Evolutionary conservation across 2,888 invertebrate genomes (phyloP).

Genomic region (Girardia tigrina): DNA sequence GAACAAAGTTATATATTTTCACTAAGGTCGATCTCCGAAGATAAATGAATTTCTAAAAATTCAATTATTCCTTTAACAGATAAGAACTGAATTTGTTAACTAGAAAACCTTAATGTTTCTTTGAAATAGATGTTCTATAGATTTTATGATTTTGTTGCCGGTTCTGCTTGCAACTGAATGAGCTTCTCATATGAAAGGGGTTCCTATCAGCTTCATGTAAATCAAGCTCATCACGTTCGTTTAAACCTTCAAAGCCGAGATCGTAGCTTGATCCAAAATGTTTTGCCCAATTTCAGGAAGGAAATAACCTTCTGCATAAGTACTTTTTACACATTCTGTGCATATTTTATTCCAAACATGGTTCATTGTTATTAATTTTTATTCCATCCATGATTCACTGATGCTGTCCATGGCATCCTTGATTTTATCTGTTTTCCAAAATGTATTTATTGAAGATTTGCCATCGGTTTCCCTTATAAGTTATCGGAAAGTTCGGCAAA

Average conservation of each 20-base stretch:
- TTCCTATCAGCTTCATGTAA: neutral
- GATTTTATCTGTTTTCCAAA: slow-evolving; percentile 39
- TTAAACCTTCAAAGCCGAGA: neutral
- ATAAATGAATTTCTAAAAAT: too few relatives aligned
- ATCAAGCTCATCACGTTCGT: neutral
- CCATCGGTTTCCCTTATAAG: slow-evolving; percentile 33
- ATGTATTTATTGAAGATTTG: slow-evolving; percentile 34
- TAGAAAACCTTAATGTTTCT: too few relatives aligned
- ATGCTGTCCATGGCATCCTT: slow-evolving; percentile 38
- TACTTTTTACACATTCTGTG: neutral
- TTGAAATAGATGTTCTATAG: too few relatives aligned
- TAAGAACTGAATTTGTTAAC: too few relatives aligned
- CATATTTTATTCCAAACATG: slow-evolving; percentile 34
- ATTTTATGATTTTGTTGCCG: too few relatives aligned
- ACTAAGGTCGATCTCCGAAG: too few relatives aligned
- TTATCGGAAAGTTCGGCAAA: neutral
- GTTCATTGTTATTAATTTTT: slow-evolving; percentile 33
- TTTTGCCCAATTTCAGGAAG: neutral
- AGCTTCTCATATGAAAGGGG: neutral
- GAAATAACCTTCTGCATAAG: neutral
- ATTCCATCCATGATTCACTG: slow-evolving; percentile 35
- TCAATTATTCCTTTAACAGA: too few relatives aligned
- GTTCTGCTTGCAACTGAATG: neutral
- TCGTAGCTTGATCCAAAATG: neutral
- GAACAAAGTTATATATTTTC: too few relatives aligned